Percentiles rank a stretch among this genome's conserved stretches.
Conservation (phyloP, 2,113 vertebrate genomes). For the Hystrix cristata region DNA sequence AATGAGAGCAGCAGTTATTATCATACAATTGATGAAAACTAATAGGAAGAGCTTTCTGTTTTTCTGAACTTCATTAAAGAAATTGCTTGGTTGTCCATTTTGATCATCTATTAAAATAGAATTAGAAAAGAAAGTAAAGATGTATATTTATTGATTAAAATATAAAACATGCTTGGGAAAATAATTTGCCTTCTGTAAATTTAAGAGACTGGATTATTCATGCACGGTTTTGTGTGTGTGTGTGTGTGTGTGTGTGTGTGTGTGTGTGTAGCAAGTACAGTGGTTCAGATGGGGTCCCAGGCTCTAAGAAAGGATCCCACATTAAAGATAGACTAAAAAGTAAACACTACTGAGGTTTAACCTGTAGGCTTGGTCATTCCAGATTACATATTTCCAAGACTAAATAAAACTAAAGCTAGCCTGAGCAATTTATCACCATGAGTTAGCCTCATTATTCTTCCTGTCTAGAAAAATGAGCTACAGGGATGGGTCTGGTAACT, state of each 20-base stretch:
- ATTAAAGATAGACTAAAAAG: neutral
- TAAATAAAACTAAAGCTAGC: neutral
- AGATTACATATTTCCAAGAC: neutral
- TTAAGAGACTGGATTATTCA: neutral
- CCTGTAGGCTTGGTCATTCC: neutral
- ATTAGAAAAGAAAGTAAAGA: conserved; percentile 10
- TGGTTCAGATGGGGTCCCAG: neutral
- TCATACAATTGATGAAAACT: neutral
- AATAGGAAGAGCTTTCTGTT: neutral
- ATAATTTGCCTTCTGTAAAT: neutral
- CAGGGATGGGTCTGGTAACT: neutral
- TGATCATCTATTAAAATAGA: neutral
- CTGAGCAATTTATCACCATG: neutral
- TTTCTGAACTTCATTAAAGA: conserved; percentile 51
- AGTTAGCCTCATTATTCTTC: neutral
- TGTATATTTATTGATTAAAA: neutral
- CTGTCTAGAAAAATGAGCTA: conserved; percentile 39
- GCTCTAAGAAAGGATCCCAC: neutral
- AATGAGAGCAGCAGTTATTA: conserved; percentile 50
- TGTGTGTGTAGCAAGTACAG: neutral
- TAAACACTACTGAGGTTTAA: neutral
- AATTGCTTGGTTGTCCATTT: neutral
- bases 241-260: neutral
- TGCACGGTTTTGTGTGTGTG: neutral
- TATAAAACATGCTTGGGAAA: neutral